Evolutionary conservation across 2,888 invertebrate genomes (phyloP).

Genomic region (Actias luna): DNA sequence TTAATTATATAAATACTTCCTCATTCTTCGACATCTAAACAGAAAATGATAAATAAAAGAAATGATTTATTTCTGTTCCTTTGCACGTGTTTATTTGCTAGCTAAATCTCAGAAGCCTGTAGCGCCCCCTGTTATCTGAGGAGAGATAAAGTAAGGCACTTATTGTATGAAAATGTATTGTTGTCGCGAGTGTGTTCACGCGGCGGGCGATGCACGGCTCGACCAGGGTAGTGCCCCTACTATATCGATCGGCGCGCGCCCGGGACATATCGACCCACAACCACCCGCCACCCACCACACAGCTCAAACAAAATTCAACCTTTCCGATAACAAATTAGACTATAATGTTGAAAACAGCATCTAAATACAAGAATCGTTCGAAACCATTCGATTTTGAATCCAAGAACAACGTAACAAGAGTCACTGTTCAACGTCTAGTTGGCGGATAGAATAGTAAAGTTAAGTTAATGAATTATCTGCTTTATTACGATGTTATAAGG

Average conservation of each 20-base stretch:
- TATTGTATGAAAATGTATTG: slow-evolving; percentile 49
- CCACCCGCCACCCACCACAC: slow-evolving; percentile 50
- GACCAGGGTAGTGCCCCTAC: slow-evolving; percentile 51
- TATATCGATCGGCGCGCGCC: slow-evolving; percentile 71
- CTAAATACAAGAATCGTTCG: slow-evolving; percentile 26
- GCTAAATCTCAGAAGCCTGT: slow-evolving; percentile 16
- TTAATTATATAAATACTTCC: no score
- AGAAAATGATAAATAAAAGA: background rate
- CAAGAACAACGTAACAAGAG: slow-evolving; percentile 60
- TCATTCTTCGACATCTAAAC: background rate
- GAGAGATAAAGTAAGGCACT: slow-evolving; percentile 39
- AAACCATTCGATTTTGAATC: slow-evolving; percentile 61
- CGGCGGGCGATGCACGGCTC: slow-evolving; percentile 51
- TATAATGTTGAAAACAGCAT: slow-evolving; percentile 39
- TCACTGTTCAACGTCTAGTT: slow-evolving; percentile 53
- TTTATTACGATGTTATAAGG: slow-evolving; percentile 63
- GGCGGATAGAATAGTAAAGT: slow-evolving; percentile 38
- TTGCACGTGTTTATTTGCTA: background rate
- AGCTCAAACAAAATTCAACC: slow-evolving; percentile 60
- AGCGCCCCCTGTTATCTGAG: slow-evolving; percentile 32
- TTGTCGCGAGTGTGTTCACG: slow-evolving; percentile 51
- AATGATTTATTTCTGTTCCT: background rate
- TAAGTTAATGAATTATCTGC: slow-evolving; percentile 66
- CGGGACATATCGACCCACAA: slow-evolving; percentile 69
- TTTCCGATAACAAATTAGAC: slow-evolving; percentile 48